Evolutionary conservation across 2,888 invertebrate species (phyloP), one percentile per base, ranked within the genome.

Genomic region (Amiota communis): DNA sequence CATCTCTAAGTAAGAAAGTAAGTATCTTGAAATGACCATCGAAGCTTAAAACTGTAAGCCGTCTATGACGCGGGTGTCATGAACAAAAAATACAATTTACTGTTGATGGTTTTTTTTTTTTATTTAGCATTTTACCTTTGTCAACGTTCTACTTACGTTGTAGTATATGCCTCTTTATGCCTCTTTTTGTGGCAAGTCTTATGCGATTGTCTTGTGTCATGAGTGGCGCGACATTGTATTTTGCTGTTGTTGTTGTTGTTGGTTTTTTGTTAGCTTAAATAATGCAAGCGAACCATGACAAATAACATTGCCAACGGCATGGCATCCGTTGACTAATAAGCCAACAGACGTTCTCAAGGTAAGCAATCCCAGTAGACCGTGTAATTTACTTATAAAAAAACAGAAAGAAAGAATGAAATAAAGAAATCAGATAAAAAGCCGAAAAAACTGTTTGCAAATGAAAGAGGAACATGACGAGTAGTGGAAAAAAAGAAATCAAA

Each of bases 351-450:
- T 20, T 77, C 73, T 77, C 75, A 77, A 77, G 76, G 77, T 76
- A 77, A 77, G 77, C 73, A 76, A 72, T 56, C 76, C 72, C 75
- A 77, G 65, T 70, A 77, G 77, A 77, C 76, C 77, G 74, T 20
- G 76, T 77, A 77, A 77, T 77, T 77, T 76, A 76, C 72, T 75
- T 74, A 72, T 57, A 53, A 68, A 53, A 53, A 15, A 59, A 48
- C 10, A 36, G 2, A 23, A 36, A 63, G 36, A 13, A 46, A 13
- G n/a, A 64, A 36, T 6, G 15, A 64, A 47, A 20, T 2, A 36
- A 12, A 63, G 36, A 23, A 36, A 23, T 36, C 12, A 46, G 46
- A 46, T 15, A 36, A 64, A 46, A 47, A 70, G 46, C 13, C 15
- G 20, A 57, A 69, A 23, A 13, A n/a, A 51, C 36, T 36, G 36